Conservation (phyloP, 2,888 invertebrate species). For the Cephus rjabovi region DNA sequence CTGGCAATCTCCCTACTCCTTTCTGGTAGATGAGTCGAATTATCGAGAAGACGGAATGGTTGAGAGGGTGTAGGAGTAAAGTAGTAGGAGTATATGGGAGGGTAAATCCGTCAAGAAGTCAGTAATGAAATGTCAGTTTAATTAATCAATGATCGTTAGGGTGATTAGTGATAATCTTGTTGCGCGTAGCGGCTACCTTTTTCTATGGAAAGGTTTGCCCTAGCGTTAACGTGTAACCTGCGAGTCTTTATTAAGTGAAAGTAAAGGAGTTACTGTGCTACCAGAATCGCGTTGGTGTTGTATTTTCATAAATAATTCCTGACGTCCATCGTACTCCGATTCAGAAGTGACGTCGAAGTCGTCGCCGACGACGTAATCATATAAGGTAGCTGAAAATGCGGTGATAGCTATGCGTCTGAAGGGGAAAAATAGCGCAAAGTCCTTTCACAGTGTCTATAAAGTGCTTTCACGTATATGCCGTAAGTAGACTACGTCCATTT, state of each 20-base stretch:
- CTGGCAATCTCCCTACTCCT: too few species aligned
- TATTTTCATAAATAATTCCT: background rate
- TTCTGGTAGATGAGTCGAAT: background rate
- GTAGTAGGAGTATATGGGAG: background rate
- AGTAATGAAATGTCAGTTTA: background rate
- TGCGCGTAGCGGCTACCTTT: background rate
- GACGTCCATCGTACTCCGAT: background rate
- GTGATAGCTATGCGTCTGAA: constrained; percentile 62
- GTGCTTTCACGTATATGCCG: constrained; percentile 65
- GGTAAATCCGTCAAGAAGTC: background rate
- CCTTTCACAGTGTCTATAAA: constrained; percentile 63
- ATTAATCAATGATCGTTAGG: background rate
- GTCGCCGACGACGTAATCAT: background rate
- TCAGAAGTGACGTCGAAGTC: background rate
- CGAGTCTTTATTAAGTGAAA: background rate
- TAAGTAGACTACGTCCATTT: constrained; percentile 42
- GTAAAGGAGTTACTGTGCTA: background rate
- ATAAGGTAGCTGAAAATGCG: constrained; percentile 40
- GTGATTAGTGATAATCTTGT: background rate
- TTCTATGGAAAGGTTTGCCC: background rate
- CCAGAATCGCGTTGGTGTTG: background rate
- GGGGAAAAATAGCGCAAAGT: constrained; percentile 61
- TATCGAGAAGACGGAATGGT: background rate
- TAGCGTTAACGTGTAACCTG: background rate
- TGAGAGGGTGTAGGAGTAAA: background rate